Evolutionary conservation across 1,140 invertebrate genomes (phyloP).

Genomic region (Bombus ignitus): DNA sequence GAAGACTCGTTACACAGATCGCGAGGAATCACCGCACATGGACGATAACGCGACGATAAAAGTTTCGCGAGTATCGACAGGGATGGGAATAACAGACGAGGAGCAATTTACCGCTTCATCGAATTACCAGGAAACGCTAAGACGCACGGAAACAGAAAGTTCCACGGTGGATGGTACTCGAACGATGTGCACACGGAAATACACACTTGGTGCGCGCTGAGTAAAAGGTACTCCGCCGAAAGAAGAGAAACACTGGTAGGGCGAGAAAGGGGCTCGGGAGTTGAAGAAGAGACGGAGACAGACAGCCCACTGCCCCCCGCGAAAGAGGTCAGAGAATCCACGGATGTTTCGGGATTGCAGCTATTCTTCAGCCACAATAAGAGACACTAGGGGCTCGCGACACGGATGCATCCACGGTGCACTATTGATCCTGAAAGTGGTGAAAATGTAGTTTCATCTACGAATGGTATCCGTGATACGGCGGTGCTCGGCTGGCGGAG

Average conservation of each 20-base stretch:
- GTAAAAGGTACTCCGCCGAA: constrained; percentile 27
- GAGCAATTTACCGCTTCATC: constrained; percentile 63
- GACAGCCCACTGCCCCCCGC: background rate
- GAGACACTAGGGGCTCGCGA: constrained; percentile 59
- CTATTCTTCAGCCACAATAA: constrained; percentile 72
- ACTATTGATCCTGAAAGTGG: constrained; percentile 53
- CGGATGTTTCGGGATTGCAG: constrained; percentile 68
- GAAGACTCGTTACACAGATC: constrained; percentile 48
- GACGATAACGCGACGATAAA: constrained; percentile 34
- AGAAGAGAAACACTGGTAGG: constrained; percentile 17
- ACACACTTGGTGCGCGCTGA: constrained; percentile 55
- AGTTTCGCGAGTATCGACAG: constrained; percentile 14
- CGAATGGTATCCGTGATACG: constrained; percentile 42
- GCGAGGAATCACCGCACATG: background rate
- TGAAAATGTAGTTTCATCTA: constrained; percentile 43
- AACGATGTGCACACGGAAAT: constrained; percentile 51
- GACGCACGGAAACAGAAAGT: constrained; percentile 48
- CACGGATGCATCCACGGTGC: constrained; percentile 38
- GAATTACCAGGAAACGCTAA: constrained; percentile 54
- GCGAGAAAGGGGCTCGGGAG: background rate
- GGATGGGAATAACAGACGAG: background rate
- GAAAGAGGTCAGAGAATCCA: constrained; percentile 61
- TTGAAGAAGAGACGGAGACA: background rate
- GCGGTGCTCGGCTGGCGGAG: background rate
- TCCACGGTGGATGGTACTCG: constrained; percentile 43